Evolutionary conservation across 2,113 vertebrate genomes (phyloP), one percentile per base, ranked within the genome.

Genomic region (Edolisoma coerulescens): DNA sequence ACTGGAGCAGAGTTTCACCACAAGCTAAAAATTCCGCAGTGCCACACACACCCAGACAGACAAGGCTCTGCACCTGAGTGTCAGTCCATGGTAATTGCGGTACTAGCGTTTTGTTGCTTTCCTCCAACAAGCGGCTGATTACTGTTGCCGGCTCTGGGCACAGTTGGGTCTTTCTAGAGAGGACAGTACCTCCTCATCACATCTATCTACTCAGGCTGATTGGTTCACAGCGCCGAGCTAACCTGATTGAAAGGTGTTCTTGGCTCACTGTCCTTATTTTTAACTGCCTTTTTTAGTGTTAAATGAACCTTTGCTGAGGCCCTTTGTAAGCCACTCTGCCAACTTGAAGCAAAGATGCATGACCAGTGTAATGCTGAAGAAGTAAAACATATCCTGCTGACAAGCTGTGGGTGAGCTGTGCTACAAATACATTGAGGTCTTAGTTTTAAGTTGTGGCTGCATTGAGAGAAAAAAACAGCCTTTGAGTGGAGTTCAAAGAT

Each of bases 201-300:
- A 10, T 75, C 69, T 84, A 12, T 67, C 84, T 91, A 84, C 91
- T 85, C 95, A 87, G 65, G 49, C 61, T 90, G 90, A 87, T 82
- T 47, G 44, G 49, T 35, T 94, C 81, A 50, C 74, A 92, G 76
- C 0, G 0, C 32, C 0, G 3, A 77, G 33, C 47, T 78, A 82
- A 57, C 65, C 37, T 83, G 63, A 88, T 21, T 44, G 71, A 92
- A 78, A 90, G 23, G 49, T 69, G 56, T 23, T 8, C 26, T 84
- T 54, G 44, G n/a, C 69, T 96, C 32, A 2, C 13, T 28, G 56
- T 71, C 52, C 27, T 71, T 49, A 24, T 44, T 87, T 92, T 85
- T 87, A 45, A 42, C 37, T 49, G 63, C 16, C 37, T 73, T 68
- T 10, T 30, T 47, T 32, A 71, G 56, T 39, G 19, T 70, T 52